Evolutionary conservation across 2,888 invertebrate species (phyloP).

Genomic region (Drosophila eohydei): DNA sequence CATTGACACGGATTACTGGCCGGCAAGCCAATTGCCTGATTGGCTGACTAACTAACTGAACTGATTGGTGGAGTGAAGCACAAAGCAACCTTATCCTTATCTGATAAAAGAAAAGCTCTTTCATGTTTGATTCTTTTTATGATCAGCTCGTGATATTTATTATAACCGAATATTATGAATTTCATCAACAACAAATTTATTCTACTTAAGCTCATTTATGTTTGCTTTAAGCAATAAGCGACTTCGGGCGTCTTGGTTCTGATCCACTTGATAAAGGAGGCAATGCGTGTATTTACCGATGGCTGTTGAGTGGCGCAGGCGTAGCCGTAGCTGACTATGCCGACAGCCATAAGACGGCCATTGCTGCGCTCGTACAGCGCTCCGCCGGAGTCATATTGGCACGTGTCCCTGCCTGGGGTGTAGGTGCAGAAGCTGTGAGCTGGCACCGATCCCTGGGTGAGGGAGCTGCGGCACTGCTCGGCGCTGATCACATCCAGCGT

Average conservation of each 20-base stretch:
- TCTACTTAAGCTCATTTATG: neutral
- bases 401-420: slow-evolving; percentile 85
- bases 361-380: slow-evolving; percentile 85
- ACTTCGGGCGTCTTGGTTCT: slow-evolving; percentile 80
- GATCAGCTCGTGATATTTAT: no score
- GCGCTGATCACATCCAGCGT: slow-evolving; percentile 85
- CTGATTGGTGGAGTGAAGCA: no score
- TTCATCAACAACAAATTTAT: neutral
- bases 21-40: no score
- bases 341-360: slow-evolving; percentile 85
- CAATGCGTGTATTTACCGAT: slow-evolving; percentile 87
- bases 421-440: slow-evolving; percentile 86
- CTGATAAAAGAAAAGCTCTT: no score
- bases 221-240: slow-evolving; percentile 73
- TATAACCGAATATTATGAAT: no score
- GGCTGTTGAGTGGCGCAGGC: slow-evolving; percentile 86
- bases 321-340: slow-evolving; percentile 87
- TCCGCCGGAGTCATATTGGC: slow-evolving; percentile 87
- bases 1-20: no score
- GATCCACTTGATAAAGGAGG: slow-evolving; percentile 87
- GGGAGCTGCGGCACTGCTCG: slow-evolving; percentile 82
- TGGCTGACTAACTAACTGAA: no score
- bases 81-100: no score
- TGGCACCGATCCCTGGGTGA: slow-evolving; percentile 61
- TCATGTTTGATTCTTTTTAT: no score